Base-by-base conservation (phyloP, 2,888 invertebrate species). In the Cephus rjabovi region DNA sequence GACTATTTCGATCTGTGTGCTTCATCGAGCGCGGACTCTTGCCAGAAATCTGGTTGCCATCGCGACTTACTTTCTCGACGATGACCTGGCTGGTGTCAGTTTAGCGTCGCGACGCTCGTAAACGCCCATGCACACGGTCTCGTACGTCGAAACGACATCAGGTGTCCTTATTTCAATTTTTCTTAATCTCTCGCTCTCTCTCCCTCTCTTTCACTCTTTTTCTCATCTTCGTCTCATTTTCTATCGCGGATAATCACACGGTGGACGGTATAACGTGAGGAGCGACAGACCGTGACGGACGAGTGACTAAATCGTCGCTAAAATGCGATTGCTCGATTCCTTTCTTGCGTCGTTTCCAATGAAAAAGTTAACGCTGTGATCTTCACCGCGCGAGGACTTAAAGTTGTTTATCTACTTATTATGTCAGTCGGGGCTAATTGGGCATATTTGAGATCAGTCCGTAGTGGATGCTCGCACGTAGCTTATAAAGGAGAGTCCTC, bases 321-420 rank as follows among this genome's bases (percentile, higher is more conserved):
- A 89, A 89, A 87, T 87, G 86, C 88, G 86, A 88, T 89, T 86
- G 86, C 83, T 87, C 85, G 83, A 82, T 77, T 80, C 78, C 40
- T 69, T 87, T 85, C 84, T 83, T 83, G 80, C 79, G 73, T 73
- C 75, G 35, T 80, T 75, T 75, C 70, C 77, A 69, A 75, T 75
- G 83, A 89, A 88, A 87, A 89, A 89, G 76, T 82, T 86, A 84
- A 84, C 81, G 74, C 86, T 89, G 82, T 89, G 89, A 89, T 89
- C 90, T 89, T 56, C 84, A 89, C 89, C 89, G 89, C 86, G 81
- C 75, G 74, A 81, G 83, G 83, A 85, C 87, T 88, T 83, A 79
- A 83, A 85, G 86, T 89, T 90, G 87, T 90, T 90, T 88, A 89
- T 90, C 89, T 89, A 89, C 90, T 90, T 90, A 90, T 90, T 90